Conservation (phyloP, 92 coral and sea anemone species). For the Parazoanthus atlanticus region DNA sequence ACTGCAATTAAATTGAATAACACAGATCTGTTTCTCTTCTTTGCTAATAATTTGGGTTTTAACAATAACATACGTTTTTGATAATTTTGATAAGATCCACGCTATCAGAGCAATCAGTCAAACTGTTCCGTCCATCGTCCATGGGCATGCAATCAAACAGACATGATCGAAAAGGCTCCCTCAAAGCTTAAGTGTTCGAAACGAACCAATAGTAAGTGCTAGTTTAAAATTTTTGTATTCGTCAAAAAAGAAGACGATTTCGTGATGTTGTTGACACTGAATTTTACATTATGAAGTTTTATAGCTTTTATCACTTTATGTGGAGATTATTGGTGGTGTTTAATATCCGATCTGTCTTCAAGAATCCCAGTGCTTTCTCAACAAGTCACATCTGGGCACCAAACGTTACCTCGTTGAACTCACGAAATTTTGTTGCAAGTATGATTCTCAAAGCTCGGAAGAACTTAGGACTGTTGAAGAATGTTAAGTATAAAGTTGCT, state of each 20-base stretch:
- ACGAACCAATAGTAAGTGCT: neutral
- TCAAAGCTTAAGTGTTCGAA: neutral
- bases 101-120: neutral
- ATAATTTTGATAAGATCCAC: slow-evolving; percentile 18
- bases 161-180: neutral
- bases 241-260: slow-evolving; percentile 7
- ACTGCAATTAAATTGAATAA: slow-evolving; percentile 3
- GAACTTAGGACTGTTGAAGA: neutral
- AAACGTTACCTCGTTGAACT: neutral
- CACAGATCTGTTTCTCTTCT: neutral
- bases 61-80: slow-evolving; percentile 9
- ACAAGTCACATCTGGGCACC: slow-evolving; percentile 6
- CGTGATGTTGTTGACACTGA: slow-evolving; percentile 21
- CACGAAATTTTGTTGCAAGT: neutral
- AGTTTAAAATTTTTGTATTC: neutral
- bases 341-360: slow-evolving; percentile 17
- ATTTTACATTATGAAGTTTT: slow-evolving; percentile 9
- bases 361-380: neutral
- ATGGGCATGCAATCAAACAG: slow-evolving; percentile 6
- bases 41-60: neutral
- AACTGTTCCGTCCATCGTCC: neutral
- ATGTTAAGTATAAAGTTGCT: too few species aligned
- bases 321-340: neutral
- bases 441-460: neutral
- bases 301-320: slow-evolving; percentile 17